Conservation (phyloP, 2,113 vertebrate genomes). For the Butorides virescens region DNA sequence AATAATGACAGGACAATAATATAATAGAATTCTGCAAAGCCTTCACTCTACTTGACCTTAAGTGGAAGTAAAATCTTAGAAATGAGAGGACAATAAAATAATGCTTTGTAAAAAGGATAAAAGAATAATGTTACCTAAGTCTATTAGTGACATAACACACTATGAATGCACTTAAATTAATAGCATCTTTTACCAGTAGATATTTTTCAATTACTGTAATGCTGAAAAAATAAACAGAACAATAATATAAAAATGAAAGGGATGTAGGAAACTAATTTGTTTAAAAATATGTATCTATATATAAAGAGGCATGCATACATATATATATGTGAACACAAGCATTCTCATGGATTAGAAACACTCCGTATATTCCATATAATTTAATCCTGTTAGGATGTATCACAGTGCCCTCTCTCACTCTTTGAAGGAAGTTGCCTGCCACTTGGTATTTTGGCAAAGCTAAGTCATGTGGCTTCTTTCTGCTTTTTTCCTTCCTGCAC, state of each 20-base stretch:
- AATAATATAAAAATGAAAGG: slow-evolving; percentile 49
- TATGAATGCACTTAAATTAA: slow-evolving; percentile 75
- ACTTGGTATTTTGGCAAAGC: slow-evolving; percentile 1
- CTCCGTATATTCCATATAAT: neutral
- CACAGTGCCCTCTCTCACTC: neutral
- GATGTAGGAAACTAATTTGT: slow-evolving; percentile 26
- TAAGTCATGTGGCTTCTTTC: neutral
- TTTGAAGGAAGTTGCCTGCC: neutral
- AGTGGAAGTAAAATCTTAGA: slow-evolving; percentile 67
- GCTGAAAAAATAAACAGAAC: slow-evolving; percentile 65
- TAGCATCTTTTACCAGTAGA: slow-evolving; percentile 70
- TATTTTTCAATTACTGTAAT: slow-evolving; percentile 75
- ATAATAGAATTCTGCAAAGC: slow-evolving; percentile 63
- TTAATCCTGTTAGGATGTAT: slow-evolving; percentile 39
- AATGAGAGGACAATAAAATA: slow-evolving; percentile 72
- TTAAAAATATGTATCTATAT: neutral
- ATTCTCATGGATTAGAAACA: neutral
- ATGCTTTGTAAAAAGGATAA: slow-evolving; percentile 73
- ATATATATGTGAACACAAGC: neutral
- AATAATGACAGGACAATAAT: slow-evolving; percentile 64
- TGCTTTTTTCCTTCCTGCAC: neutral
- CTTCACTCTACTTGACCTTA: slow-evolving; percentile 66
- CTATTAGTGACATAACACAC: slow-evolving; percentile 68
- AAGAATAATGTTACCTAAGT: slow-evolving; percentile 65
- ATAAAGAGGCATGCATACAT: neutral